A percentile compares a stretch with the other conserved stretches of the same genome.
phyloP scores from a whole-genome alignment of 1,140 invertebrate species.

The Physella acuta region DNA sequence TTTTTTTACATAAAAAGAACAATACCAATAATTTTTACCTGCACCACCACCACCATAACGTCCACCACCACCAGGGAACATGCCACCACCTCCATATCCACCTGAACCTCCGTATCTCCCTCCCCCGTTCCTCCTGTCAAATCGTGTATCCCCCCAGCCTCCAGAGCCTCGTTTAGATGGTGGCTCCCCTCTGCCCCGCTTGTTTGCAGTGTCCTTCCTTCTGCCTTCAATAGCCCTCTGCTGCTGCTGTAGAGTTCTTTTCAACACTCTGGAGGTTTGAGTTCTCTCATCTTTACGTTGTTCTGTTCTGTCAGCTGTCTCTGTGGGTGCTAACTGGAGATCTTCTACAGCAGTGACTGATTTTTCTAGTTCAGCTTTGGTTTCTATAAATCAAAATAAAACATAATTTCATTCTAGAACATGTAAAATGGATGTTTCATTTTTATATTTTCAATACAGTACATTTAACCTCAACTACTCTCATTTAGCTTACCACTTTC shows the following conservation, averaged over 20 bases:
- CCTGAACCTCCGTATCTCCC: constrained; percentile 6
- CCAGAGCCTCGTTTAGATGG: constrained; percentile 13
- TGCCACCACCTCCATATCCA: constrained; percentile 4
- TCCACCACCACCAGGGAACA: no score
- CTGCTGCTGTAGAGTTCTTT: constrained; percentile 18
- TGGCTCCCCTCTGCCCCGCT: background rate
- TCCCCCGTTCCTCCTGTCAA: background rate
- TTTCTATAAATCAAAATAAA: constrained; percentile 3
- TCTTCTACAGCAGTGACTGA: background rate
- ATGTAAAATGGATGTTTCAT: no score
- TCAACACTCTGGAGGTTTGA: constrained; percentile 12
- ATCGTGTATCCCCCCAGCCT: constrained; percentile 1
- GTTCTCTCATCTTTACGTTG: constrained; percentile 14
- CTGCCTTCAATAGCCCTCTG: background rate
- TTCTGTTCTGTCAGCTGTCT: background rate
- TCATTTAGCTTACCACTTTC: constrained; percentile 17
- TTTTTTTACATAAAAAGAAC: no score
- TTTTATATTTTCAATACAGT: no score
- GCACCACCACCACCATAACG: no score
- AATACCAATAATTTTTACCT: no score
- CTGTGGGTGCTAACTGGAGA: constrained; percentile 4
- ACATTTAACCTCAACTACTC: no score
- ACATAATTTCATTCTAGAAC: background rate
- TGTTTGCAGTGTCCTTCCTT: background rate
- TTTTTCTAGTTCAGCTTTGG: constrained; percentile 23